phyloP scores from a whole-genome alignment of 2,888 invertebrate species.

The Cephus runcator region DNA sequence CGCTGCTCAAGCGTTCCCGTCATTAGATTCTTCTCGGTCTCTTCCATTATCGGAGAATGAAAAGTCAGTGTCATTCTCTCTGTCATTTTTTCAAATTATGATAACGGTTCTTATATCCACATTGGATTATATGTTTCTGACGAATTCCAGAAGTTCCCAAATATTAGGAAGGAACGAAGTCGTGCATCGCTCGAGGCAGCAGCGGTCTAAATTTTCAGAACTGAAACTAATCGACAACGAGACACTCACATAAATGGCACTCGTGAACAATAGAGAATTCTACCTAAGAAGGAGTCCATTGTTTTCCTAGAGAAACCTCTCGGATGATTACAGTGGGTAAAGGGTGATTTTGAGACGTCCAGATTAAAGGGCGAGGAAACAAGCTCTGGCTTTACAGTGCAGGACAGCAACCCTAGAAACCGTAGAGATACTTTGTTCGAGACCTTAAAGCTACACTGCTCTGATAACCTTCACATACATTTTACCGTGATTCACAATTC shows the following conservation, averaged over 20 bases:
- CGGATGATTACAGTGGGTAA: neutral
- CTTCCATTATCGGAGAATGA: slow-evolving; percentile 51
- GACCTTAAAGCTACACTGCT: neutral
- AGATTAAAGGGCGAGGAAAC: neutral
- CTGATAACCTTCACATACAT: neutral
- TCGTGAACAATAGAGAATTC: neutral
- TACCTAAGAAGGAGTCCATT: neutral
- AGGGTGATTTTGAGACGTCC: neutral
- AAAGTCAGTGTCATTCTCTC: slow-evolving; percentile 48
- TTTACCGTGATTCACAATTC: neutral
- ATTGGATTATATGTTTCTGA: neutral
- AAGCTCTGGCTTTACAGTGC: neutral
- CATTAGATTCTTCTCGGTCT: slow-evolving; percentile 50
- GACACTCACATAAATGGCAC: neutral
- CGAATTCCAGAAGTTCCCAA: neutral
- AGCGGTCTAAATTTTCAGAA: neutral
- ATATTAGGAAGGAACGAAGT: neutral
- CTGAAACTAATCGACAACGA: neutral
- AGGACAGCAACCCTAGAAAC: too few species aligned
- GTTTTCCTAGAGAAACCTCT: neutral
- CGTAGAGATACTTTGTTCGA: neutral
- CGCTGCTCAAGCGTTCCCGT: slow-evolving; percentile 53
- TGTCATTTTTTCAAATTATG: slow-evolving; percentile 31
- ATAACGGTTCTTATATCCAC: neutral
- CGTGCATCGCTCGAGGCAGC: neutral